Conservation (phyloP, 2,888 invertebrate species). For the Amphipyra tragopoginis region DNA sequence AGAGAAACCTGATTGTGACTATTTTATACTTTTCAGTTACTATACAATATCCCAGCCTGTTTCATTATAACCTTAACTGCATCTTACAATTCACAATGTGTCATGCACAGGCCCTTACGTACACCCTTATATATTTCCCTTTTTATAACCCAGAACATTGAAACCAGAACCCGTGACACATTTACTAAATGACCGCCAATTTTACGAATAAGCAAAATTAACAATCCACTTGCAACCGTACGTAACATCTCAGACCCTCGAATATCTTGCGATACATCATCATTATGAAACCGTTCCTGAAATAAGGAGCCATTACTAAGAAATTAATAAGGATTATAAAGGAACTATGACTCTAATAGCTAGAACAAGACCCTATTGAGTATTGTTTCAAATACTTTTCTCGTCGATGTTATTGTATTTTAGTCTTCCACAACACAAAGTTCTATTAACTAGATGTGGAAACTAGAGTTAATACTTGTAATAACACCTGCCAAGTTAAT, state of each 20-base stretch:
- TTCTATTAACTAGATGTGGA: background rate
- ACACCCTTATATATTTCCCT: no score
- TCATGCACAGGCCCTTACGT: no score
- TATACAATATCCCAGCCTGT: no score
- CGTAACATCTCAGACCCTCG: background rate
- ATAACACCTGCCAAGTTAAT: background rate
- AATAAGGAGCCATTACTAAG: constrained; percentile 39
- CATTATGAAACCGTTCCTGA: constrained; percentile 42
- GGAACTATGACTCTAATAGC: constrained; percentile 6
- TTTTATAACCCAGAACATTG: no score
- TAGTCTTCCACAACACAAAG: no score
- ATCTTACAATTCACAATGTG: no score
- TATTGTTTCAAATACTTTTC: no score
- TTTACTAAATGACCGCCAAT: constrained; percentile 10
- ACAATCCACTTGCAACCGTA: no score
- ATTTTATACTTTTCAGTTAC: no score
- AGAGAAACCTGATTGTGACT: no score
- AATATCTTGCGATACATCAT: constrained; percentile 50
- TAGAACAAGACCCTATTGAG: background rate
- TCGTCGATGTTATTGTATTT: no score
- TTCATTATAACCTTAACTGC: no score
- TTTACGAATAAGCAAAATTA: background rate
- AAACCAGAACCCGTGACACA: background rate
- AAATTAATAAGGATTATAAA: constrained; percentile 55
- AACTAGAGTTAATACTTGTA: constrained; percentile 3